Percentiles rank a stretch among this genome's conserved stretches.
phyloP scores from a whole-genome alignment of 2,888 invertebrate genomes.

The Laspeyria flexula region DNA sequence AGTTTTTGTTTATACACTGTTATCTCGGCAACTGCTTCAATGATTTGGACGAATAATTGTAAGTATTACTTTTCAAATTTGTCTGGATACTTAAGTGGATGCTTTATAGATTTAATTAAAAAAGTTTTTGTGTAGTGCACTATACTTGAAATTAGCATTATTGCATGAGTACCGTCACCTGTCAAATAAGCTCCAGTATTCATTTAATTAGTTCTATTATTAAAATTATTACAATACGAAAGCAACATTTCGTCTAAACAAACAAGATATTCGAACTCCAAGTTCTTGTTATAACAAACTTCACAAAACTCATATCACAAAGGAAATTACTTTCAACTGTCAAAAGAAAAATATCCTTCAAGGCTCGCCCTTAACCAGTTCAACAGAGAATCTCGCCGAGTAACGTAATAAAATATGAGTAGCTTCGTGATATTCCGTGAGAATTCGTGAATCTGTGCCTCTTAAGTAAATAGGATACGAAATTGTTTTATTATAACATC shows the following conservation, averaged over 20 bases:
- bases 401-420: slow-evolving; percentile 41
- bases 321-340: background rate
- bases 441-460: background rate
- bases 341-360: background rate
- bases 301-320: background rate
- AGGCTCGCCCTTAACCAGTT: slow-evolving; percentile 2
- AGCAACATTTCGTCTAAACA: background rate
- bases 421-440: slow-evolving; percentile 10
- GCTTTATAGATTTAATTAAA: no score
- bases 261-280: background rate
- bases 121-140: no score
- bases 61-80: no score
- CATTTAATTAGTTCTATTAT: no score
- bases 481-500: background rate
- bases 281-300: background rate
- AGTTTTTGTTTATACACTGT: no score
- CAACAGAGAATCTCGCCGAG: slow-evolving; percentile 8
- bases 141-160: no score
- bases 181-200: no score
- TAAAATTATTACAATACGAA: no score
- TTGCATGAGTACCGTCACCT: no score
- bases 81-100: no score
- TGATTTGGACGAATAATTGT: no score
- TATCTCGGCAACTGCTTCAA: no score
- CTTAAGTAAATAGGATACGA: background rate